Evolutionary conservation across 1,140 invertebrate species (phyloP).

Genomic region (Caenorhabditis latens): DNA sequence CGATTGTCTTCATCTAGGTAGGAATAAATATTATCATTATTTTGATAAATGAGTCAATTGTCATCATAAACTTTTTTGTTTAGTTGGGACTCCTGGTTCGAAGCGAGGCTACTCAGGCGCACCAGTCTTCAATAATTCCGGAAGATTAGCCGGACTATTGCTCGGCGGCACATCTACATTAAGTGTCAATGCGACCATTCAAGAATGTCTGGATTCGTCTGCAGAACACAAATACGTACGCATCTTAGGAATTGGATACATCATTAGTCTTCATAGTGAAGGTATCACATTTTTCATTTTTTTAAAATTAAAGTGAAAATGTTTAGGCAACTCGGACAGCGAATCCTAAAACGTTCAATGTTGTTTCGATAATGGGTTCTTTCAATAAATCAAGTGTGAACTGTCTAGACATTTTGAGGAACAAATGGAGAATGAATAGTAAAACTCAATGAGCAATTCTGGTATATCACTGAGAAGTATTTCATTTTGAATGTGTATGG

Average conservation of each 20-base stretch:
- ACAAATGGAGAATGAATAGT: neutral
- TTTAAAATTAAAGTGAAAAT: constrained; percentile 6
- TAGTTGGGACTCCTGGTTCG: neutral
- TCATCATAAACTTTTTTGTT: constrained; percentile 16
- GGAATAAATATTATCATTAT: neutral
- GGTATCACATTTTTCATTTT: neutral
- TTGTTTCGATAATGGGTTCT: too few species aligned
- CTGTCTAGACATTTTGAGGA: too few species aligned
- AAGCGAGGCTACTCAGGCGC: neutral
- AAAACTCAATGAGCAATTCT: too few species aligned
- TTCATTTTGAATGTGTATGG: too few species aligned
- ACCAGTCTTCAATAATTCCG: neutral
- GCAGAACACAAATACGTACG: neutral
- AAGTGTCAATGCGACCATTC: neutral
- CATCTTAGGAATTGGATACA: neutral
- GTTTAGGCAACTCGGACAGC: constrained; percentile 4
- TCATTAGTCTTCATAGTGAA: neutral
- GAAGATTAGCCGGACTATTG: neutral
- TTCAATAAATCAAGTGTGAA: too few species aligned
- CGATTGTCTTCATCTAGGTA: neutral
- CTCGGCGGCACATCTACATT: neutral
- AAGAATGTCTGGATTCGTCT: neutral
- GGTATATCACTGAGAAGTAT: too few species aligned
- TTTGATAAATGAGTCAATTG: neutral
- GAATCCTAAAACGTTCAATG: neutral